Percentiles rank a stretch among this genome's conserved stretches.
These are phyloP conservation scores for Apodemia mormo DNA, from an alignment of 2,888 invertebrate species.

Conservation along the genomic window DNA sequence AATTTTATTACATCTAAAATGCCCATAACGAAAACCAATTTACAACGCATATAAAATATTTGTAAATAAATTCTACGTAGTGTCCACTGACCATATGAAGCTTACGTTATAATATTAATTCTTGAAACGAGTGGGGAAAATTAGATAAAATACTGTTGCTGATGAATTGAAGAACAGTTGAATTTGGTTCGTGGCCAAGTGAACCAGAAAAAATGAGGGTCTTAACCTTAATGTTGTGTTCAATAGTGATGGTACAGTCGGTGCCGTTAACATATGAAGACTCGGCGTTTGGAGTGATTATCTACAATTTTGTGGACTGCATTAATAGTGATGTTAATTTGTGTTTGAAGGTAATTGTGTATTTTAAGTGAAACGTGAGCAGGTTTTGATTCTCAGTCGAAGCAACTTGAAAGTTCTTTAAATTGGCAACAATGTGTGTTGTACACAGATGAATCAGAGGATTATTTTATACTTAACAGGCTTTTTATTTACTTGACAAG, in stretches of 20 bases:
- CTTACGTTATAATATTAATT: slow-evolving; percentile 65
- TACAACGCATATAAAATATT: slow-evolving; percentile 1
- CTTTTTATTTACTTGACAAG: too few relatives aligned
- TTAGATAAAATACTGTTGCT: slow-evolving; percentile 75
- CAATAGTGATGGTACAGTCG: slow-evolving; percentile 54
- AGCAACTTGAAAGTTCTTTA: not conserved
- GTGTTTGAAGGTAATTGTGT: slow-evolving; percentile 66
- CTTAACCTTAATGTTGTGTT: slow-evolving; percentile 59
- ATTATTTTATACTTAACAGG: too few relatives aligned
- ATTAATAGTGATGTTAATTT: slow-evolving; percentile 68
- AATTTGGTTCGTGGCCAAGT: slow-evolving; percentile 58
- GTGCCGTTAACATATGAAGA: slow-evolving; percentile 61
- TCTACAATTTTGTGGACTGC: slow-evolving; percentile 66
- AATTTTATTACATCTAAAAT: slow-evolving; percentile 36
- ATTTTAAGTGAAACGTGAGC: slow-evolving; percentile 22
- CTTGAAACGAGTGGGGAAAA: slow-evolving; percentile 64
- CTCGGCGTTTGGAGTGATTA: slow-evolving; percentile 56
- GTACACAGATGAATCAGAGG: not conserved
- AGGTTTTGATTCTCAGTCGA: not conserved
- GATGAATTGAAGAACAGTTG: slow-evolving; percentile 65
- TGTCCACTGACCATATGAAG: slow-evolving; percentile 37
- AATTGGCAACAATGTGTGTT: not conserved
- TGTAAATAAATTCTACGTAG: slow-evolving; percentile 23
- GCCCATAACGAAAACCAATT: slow-evolving; percentile 25
- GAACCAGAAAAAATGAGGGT: slow-evolving; percentile 58